Evolutionary conservation across 2,888 invertebrate genomes (phyloP), one percentile per base, ranked within the genome.

Genomic region (Dasysyrphus albostriatus): DNA sequence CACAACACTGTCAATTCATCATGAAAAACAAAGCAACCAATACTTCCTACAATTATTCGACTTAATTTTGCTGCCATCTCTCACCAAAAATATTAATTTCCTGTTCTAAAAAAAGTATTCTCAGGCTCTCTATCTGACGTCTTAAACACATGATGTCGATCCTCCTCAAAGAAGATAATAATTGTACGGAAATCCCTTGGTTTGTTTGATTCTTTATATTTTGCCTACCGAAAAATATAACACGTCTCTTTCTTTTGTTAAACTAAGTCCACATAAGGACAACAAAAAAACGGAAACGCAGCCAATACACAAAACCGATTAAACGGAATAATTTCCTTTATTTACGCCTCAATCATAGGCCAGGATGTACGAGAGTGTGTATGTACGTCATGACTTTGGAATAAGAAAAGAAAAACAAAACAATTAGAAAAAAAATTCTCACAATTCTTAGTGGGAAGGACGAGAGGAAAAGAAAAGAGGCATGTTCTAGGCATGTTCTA

Each of bases 321-420:
- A 87, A 78, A 82, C 74, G 65, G 78, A 78, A 87, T 85, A 87
- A 87, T 87, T 78, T 87, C 65, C 85, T 82, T 44, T 59, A 49
- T 70, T 78, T 87, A 63, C 82, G 78, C 82, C 44, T 69, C 74
- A 78, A 87, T 82, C 82, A 87, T 54, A 82, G 73, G 70, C 78
- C 77, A 81, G 81, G 77, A 85, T 81, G 74, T 74, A 32, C 32
- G 32, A 5, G 5, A 5, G 32, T 32, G 7, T 7, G 7, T 32
- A 32, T 7, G 7, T 32, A 32, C 74, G 85, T 87, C 77, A 82
- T 82, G 82, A 85, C 72, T 78, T 74, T 63, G 24, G 24, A 29
- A 65, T 67, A 54, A 70, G 65, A 78, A n/a, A 49, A 14, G 39
- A 54, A 5, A 5, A 73, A 42, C 54, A 56, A 67, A 49, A 49